phyloP scores from a whole-genome alignment of 2,113 vertebrate genomes.

The Tyrannus savana region DNA sequence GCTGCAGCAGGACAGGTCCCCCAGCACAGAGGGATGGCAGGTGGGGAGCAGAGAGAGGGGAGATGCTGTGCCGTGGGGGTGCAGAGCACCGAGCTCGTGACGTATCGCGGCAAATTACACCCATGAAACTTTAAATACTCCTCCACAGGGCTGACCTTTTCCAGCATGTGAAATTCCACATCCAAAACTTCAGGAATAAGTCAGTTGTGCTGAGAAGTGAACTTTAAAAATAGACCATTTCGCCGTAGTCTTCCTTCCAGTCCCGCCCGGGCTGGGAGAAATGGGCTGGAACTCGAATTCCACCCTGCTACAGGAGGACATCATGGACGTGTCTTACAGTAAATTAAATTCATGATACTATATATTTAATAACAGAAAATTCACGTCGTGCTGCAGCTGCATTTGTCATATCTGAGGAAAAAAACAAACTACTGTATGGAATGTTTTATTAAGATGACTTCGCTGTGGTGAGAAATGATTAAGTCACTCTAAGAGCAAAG shows the following conservation, averaged over 20 bases:
- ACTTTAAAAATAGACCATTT: neutral
- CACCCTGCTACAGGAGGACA: neutral
- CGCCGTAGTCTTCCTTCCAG: neutral
- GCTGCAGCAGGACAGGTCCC: neutral
- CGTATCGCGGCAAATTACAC: neutral
- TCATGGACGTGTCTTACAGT: conserved; percentile 22
- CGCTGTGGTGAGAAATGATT: conserved; percentile 80
- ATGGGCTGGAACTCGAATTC: neutral
- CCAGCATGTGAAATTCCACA: neutral
- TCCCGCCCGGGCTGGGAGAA: neutral
- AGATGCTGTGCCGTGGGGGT: neutral
- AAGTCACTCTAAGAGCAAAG: conserved; percentile 82
- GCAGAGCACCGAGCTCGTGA: neutral
- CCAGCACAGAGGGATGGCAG: rapidly evolving
- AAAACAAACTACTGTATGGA: conserved; percentile 68
- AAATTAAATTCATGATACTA: conserved; percentile 69
- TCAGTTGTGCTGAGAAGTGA: neutral
- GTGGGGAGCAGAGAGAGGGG: neutral
- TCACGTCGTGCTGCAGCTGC: conserved; percentile 67
- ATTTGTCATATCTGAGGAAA: conserved; percentile 75
- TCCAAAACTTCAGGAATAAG: neutral
- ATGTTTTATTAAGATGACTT: conserved; percentile 83
- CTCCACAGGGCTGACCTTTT: conserved; percentile 28
- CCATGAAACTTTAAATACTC: conserved; percentile 16
- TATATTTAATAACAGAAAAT: conserved; percentile 68